Base-by-base conservation (phyloP, 2,113 vertebrate species). In the Oryzias javanicus region DNA sequence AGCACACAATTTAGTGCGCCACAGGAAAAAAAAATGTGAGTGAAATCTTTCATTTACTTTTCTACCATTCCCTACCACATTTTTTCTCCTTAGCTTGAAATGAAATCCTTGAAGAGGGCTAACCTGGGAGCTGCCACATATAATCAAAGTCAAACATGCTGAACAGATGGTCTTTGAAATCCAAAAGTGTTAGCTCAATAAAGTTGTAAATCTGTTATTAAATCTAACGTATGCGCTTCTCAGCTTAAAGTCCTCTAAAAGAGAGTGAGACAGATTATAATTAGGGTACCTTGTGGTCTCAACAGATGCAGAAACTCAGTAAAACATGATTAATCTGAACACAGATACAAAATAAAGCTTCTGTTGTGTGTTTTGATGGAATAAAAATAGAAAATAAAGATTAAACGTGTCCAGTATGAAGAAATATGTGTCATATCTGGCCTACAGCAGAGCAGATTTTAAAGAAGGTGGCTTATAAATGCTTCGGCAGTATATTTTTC, bases 291-390 rank as follows among this genome's bases (percentile, higher is more conserved):
- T 87, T 72, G 67, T 73, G 66, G 48, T 72, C 48, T 82, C 67
- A 77, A 71, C 67, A 17, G n/a, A 68, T 52, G 62, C 70, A 75
- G 71, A 78, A 68, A 67, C 55, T 59, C 64, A 48, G 66, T 67
- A 70, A 79, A 76, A 83, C 74, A 74, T 83, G 88, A 87, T 91
- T 87, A 79, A 81, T 85, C 60, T 19, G 41, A 80, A 78, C 72
- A 73, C 63, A 68, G 71, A 24, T 59, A 19, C 69, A 25, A 79
- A 83, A 78, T 72, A 86, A 79, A 74, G 77, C 69, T 67, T 71
- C 66, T 66, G 57, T 56, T 59, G 55, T 17, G 67, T 62, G 76
- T 78, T 74, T 74, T 78, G 73, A 69, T 63, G 73, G 64, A 60
- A 73, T 70, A 13, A 59, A 55, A 78, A 77, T 59, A 88, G 8